Percentiles rank a stretch among this genome's conserved stretches.
Evolutionary conservation across 2,888 invertebrate species (phyloP).

Genomic region (Poecilus cupreus): DNA sequence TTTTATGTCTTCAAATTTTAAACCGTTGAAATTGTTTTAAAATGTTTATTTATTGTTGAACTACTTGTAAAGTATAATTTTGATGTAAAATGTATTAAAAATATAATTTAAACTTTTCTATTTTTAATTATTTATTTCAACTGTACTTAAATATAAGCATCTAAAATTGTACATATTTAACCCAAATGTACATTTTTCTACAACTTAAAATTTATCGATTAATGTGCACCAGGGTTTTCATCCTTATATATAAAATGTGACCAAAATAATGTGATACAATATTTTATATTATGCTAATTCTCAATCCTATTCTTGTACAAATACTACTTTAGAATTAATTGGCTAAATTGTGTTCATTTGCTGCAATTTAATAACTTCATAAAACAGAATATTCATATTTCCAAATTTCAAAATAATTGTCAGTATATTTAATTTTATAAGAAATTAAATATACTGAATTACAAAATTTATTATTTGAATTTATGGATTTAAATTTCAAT

Average conservation of each 20-base stretch:
- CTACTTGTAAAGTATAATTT: not conserved
- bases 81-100: not conserved
- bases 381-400: no score
- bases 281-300: slow-evolving; percentile 40
- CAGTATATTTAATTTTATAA: no score
- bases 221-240: slow-evolving; percentile 39
- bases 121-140: slow-evolving; percentile 7
- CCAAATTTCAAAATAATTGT: no score
- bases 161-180: slow-evolving; percentile 19
- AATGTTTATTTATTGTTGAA: not conserved
- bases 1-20: not conserved
- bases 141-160: not conserved
- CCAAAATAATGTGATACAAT: slow-evolving; percentile 52
- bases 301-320: slow-evolving; percentile 34
- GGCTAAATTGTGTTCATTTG: not conserved
- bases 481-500: not conserved
- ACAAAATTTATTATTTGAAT: not conserved
- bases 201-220: slow-evolving; percentile 1
- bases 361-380: no score
- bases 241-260: slow-evolving; percentile 31
- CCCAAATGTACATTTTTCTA: slow-evolving; percentile 28
- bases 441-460: not conserved
- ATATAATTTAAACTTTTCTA: not conserved
- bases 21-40: not conserved
- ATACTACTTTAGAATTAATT: slow-evolving; percentile 17